Evolutionary conservation across 2,888 invertebrate species (phyloP).

Genomic region (Ectemnius lituratus): DNA sequence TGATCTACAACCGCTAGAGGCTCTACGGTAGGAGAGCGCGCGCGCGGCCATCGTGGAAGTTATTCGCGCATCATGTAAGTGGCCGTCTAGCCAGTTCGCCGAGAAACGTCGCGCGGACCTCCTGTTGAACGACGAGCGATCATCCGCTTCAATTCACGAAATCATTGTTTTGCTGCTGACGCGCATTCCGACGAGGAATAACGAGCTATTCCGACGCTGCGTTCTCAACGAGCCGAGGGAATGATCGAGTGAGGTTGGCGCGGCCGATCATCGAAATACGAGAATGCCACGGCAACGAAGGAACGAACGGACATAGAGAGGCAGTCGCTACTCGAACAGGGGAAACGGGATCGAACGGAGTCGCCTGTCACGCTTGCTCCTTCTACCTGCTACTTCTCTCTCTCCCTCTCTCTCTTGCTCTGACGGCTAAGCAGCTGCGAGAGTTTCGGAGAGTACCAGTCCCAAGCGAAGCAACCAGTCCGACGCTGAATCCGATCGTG

Average conservation of each 20-base stretch:
- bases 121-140: no score
- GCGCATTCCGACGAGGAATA: background rate
- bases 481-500: no score
- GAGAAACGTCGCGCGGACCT: background rate
- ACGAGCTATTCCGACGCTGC: background rate
- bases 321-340: constrained; percentile 25
- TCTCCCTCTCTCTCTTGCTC: background rate
- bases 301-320: constrained; percentile 22
- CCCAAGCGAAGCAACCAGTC: no score
- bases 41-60: constrained; percentile 32
- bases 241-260: background rate
- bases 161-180: background rate
- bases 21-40: constrained; percentile 23
- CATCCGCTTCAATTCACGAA: background rate
- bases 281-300: constrained; percentile 44
- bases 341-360: constrained; percentile 34
- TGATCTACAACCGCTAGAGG: constrained; percentile 32
- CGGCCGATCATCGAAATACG: constrained; percentile 26
- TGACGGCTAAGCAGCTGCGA: no score
- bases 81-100: constrained; percentile 28
- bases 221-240: background rate
- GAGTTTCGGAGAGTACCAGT: no score
- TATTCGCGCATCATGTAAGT: constrained; percentile 19
- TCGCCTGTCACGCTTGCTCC: background rate
- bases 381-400: constrained; percentile 2